These are phyloP conservation scores for Onthophagus sagittarius DNA, from an alignment of 2,888 invertebrate genomes.

Conservation along the genomic window DNA sequence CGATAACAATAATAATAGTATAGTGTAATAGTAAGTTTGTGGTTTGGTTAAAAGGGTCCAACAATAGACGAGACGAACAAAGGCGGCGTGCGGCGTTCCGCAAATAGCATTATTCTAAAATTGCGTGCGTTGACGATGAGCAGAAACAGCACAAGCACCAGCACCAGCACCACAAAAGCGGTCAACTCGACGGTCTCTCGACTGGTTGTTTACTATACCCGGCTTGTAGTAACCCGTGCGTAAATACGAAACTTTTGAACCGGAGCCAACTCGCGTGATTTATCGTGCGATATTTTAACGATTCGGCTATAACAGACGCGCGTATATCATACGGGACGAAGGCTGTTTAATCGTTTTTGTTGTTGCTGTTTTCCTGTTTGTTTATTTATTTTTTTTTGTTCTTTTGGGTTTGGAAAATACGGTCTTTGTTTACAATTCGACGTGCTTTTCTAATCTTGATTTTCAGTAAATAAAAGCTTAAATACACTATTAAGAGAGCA, in stretches of 20 bases:
- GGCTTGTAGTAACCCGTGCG: constrained; percentile 5
- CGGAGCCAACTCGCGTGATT: constrained; percentile 9
- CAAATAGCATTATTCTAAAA: not conserved
- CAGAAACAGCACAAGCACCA: too few species aligned
- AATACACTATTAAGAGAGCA: too few species aligned
- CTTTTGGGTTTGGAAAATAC: not conserved
- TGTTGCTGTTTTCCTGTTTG: not conserved
- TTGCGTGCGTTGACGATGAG: not conserved
- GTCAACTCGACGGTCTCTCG: not conserved
- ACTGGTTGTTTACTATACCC: constrained; percentile 1
- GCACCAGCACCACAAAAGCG: not conserved
- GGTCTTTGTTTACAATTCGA: not conserved
- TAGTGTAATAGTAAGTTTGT: not conserved
- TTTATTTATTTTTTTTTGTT: not conserved
- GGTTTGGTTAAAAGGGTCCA: not conserved
- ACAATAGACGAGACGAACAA: not conserved
- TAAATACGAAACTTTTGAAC: constrained; percentile 9
- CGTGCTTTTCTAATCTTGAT: not conserved
- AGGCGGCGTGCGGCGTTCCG: not conserved
- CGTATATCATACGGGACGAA: not conserved
- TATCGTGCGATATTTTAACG: constrained; percentile 11
- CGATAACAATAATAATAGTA: not conserved
- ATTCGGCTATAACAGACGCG: not conserved
- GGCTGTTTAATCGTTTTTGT: not conserved
- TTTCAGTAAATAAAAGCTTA: too few species aligned